These are phyloP conservation scores for Sinella curviseta DNA, from an alignment of 1,140 invertebrate genomes.

Conservation along the genomic window DNA sequence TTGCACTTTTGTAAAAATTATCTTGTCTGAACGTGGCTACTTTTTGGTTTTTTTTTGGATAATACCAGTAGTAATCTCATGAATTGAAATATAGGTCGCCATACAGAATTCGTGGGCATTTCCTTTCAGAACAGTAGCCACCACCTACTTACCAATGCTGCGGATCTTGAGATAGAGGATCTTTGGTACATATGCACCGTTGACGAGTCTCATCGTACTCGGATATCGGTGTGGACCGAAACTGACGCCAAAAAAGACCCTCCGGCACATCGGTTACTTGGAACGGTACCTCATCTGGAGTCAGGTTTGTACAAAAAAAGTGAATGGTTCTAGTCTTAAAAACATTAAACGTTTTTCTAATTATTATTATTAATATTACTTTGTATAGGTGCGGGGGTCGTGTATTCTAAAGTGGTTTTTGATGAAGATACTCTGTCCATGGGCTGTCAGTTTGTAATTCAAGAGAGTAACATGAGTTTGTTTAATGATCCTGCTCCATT, in stretches of 20 bases:
- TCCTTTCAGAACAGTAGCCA: not conserved
- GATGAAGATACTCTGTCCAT: not conserved
- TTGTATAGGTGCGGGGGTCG: not conserved
- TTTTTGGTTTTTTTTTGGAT: too few species aligned
- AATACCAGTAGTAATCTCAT: too few species aligned
- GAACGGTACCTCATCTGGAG: not conserved
- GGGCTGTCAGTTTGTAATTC: constrained; percentile 16
- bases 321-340: too few species aligned
- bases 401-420: not conserved
- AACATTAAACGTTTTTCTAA: too few species aligned
- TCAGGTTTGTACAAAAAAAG: too few species aligned
- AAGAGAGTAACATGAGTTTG: not conserved
- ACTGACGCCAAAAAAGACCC: not conserved
- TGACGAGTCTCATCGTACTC: not conserved
- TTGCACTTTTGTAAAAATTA: too few species aligned
- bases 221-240: not conserved
- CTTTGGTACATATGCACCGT: not conserved
- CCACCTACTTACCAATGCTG: too few species aligned
- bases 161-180: not conserved
- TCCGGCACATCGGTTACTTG: not conserved
- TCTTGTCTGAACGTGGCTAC: too few species aligned
- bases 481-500: not conserved
- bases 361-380: too few species aligned
- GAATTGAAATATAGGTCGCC: not conserved
- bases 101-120: not conserved